Evolutionary conservation across 2,888 invertebrate species (phyloP), one percentile per base, ranked within the genome.

Genomic region (Eupithecia subfuscata): DNA sequence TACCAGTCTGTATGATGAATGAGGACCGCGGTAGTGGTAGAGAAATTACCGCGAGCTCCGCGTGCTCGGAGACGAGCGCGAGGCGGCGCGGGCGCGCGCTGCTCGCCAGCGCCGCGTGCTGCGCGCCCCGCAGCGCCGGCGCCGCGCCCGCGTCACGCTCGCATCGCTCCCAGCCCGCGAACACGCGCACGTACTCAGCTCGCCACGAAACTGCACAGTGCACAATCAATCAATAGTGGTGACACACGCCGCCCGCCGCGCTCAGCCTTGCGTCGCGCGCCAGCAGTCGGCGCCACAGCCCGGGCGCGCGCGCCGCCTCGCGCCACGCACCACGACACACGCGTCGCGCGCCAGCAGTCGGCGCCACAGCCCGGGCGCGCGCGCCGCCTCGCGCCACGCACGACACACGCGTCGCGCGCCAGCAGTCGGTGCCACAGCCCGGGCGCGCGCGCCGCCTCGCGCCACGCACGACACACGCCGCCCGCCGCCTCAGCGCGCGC

Each of bases 201-300:
- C 89, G 89, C 91, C 92, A 91, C 37, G 81, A 80, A 74, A 82
- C 84, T 43, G 72, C 43, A 16, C 48, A 71, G 11, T 9, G 2
- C 48, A 64, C 14, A 6, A 30, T 25, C 30, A 9, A 63, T 63
- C 52, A 52, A 52, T 52, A 52, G 11, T 3, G n/a, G 9, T 11
- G 2, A 9, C 52, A 3, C 16, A 3, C 9, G 45, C 45, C 3
- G 60, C n/a, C 40, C 73, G 71, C 71, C 75, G 75, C 25, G 78
- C n/a, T n/a, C n/a, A 63, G 75, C 48, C 75, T n/a, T 56, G 74
- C 73, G 75, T 69, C 68, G 74, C 78, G 71, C 48, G 64, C 79
- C 78, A 90, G 83, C 81, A 84, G 83, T 25, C 83, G 87, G 65
- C 91, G 89, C 91, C 92, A 92, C 56, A 88, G 86, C 78, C 83